Conservation (phyloP, 2,888 invertebrate species). For the Branchipolynoe longqiensis region DNA sequence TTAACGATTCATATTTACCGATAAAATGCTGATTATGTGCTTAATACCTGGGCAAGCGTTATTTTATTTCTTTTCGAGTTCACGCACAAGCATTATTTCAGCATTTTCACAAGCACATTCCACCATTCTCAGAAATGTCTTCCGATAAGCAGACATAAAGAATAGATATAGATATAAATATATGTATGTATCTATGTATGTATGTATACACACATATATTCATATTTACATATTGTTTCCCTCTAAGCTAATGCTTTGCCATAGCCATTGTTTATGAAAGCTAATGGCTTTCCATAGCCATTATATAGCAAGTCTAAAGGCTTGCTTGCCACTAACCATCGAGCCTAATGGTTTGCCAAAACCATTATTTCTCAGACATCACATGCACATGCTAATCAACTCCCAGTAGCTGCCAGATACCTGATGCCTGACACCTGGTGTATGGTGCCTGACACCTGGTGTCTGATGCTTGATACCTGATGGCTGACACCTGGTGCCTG, state of each 20-base stretch:
- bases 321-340: neutral
- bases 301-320: neutral
- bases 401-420: too few relatives aligned
- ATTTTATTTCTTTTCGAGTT: too few relatives aligned
- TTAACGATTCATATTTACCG: too few relatives aligned
- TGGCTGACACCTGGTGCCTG: neutral
- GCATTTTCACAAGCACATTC: too few relatives aligned
- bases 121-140: too few relatives aligned
- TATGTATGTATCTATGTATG: neutral
- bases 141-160: too few relatives aligned
- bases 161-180: too few relatives aligned
- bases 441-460: neutral
- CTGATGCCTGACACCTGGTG: neutral
- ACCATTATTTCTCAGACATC: neutral
- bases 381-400: conserved; percentile 15
- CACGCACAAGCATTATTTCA: too few relatives aligned
- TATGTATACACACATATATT: neutral
- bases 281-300: neutral
- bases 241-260: neutral
- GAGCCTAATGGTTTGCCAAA: neutral
- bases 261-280: neutral
- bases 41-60: too few relatives aligned
- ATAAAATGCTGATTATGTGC: too few relatives aligned
- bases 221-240: neutral
- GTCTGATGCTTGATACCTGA: neutral